These are phyloP conservation scores for Andrena dorsata DNA, from an alignment of 2,888 invertebrate genomes.

Conservation along the genomic window DNA sequence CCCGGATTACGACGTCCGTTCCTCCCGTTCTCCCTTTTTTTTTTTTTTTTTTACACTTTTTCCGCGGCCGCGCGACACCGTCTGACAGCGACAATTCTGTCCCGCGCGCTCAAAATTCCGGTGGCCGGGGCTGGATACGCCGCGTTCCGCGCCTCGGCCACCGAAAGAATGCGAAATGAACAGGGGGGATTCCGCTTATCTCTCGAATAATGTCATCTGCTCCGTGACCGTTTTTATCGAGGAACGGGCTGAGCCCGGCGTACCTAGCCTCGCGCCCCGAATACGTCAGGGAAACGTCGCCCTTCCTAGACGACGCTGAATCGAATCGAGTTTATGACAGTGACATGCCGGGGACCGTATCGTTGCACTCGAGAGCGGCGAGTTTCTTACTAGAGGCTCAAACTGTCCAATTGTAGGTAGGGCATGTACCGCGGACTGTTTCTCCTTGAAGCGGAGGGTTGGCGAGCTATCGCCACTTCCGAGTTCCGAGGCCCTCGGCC, in stretches of 20 bases:
- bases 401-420: background rate
- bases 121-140: conserved; percentile 11
- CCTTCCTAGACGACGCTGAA: background rate
- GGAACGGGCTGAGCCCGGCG: background rate
- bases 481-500: conserved; percentile 1
- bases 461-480: background rate
- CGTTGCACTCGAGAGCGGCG: background rate
- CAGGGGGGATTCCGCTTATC: conserved; percentile 57
- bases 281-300: conserved; percentile 21
- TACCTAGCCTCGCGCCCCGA: conserved; percentile 5
- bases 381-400: background rate
- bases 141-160: conserved; percentile 11
- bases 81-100: conserved; percentile 45
- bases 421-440: background rate
- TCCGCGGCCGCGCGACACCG: conserved; percentile 2
- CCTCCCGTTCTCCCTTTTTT: background rate
- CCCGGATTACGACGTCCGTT: conserved; percentile 41
- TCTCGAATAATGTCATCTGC: conserved; percentile 63
- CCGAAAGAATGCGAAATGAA: conserved; percentile 60
- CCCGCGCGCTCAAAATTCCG: conserved; percentile 45
- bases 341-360: background rate
- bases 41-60: background rate
- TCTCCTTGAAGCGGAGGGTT: background rate
- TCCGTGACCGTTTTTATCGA: conserved; percentile 65
- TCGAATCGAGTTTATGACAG: background rate